Conservation (phyloP, 2,113 vertebrate genomes). For the Hypanus sabinus region DNA sequence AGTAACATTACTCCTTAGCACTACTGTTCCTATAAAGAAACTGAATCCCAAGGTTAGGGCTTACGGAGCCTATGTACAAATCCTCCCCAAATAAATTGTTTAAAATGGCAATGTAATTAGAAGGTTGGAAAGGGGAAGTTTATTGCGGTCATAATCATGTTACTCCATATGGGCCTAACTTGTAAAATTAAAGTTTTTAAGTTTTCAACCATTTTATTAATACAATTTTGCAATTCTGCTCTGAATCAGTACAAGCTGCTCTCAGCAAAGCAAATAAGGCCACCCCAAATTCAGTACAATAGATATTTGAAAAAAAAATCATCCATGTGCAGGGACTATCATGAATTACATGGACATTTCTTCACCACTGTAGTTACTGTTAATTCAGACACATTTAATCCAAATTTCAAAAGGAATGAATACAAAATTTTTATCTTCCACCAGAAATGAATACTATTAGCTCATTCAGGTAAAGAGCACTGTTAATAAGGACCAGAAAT, state of each 20-base stretch:
- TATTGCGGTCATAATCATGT: neutral
- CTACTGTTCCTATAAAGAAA: no score
- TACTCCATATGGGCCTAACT: neutral
- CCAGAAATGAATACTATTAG: conserved; percentile 17
- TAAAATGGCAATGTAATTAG: no score
- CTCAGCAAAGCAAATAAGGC: neutral
- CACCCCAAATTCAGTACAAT: no score
- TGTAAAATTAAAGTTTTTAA: neutral
- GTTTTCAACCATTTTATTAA: neutral
- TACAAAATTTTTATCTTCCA: neutral
- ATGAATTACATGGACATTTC: neutral
- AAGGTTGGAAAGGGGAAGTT: neutral
- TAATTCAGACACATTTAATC: neutral
- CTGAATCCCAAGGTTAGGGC: no score
- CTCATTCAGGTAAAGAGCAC: conserved; percentile 1
- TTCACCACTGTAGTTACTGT: neutral
- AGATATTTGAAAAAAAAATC: neutral
- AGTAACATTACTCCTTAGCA: neutral
- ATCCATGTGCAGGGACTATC: neutral
- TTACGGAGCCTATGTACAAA: neutral
- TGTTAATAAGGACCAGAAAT: neutral
- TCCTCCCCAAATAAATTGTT: neutral
- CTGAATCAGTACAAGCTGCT: neutral
- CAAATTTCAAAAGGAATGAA: neutral
- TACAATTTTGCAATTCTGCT: neutral